These are phyloP conservation scores for Melanocharis versteri DNA, from an alignment of 2,113 vertebrate species.

Conservation along the genomic window DNA sequence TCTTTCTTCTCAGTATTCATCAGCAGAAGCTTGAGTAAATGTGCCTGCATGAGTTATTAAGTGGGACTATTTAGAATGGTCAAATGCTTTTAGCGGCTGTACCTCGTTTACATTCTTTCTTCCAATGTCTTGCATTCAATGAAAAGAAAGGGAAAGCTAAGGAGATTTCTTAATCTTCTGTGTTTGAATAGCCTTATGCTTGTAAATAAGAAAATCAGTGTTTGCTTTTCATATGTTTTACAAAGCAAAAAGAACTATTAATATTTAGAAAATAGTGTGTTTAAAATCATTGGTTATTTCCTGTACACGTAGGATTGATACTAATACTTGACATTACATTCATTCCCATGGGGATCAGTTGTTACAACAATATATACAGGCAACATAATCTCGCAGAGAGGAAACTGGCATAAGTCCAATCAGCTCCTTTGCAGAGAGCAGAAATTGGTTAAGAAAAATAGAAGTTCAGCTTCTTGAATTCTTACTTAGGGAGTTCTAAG, in stretches of 20 bases:
- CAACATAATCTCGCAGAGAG: not conserved
- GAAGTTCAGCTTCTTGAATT: not conserved
- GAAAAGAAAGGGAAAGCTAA: constrained; percentile 1
- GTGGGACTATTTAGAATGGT: not conserved
- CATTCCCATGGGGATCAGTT: not conserved
- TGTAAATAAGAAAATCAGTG: constrained; percentile 45
- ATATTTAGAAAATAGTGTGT: not conserved
- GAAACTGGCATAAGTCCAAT: not conserved
- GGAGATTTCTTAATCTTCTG: not conserved
- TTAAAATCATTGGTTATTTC: not conserved
- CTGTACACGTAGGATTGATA: not conserved
- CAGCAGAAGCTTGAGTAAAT: not conserved
- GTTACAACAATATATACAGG: not conserved
- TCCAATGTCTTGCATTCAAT: not conserved
- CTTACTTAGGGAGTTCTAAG: not conserved
- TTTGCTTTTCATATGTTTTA: constrained; percentile 2
- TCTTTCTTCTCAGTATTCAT: not conserved
- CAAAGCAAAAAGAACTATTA: not conserved
- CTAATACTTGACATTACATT: not conserved
- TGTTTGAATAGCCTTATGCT: not conserved
- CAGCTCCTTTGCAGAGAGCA: not conserved
- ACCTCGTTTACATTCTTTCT: not conserved
- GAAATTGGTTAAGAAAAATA: not conserved
- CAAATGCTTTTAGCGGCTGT: not conserved
- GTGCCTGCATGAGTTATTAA: not conserved